A percentile compares a stretch with the other conserved stretches of the same genome.
Evolutionary conservation across 1,140 invertebrate species (phyloP).

Genomic region (Drosophila mauritiana): DNA sequence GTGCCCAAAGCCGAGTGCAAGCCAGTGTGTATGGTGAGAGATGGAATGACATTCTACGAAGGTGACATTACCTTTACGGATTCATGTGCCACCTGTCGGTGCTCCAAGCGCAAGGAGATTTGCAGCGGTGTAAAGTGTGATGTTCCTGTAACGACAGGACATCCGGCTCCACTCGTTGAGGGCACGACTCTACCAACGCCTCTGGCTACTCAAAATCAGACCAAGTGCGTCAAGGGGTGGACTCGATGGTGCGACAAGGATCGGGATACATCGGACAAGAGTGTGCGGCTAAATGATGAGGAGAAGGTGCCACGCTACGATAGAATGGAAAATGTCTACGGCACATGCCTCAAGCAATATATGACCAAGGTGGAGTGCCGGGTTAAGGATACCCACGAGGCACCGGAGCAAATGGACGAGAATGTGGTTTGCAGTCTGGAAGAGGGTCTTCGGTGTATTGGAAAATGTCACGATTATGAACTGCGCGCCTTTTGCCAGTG

Average conservation of each 20-base stretch:
- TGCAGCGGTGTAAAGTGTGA: conserved; percentile 90
- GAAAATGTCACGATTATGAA: conserved; percentile 89
- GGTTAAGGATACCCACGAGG: conserved; percentile 87
- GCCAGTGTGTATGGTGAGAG: conserved; percentile 88
- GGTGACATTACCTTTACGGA: conserved; percentile 91
- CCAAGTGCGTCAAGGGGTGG: conserved; percentile 89
- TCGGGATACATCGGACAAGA: conserved; percentile 75
- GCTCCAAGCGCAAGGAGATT: conserved; percentile 87
- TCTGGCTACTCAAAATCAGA: conserved; percentile 57
- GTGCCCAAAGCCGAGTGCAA: conserved; percentile 90
- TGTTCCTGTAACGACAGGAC: conserved; percentile 52
- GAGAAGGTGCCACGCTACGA: conserved; percentile 78
- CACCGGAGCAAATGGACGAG: conserved; percentile 89
- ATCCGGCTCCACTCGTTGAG: conserved; percentile 10
- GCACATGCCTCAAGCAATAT: conserved; percentile 81
- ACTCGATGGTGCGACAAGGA: conserved; percentile 90
- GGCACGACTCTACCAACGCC: conserved; percentile 52
- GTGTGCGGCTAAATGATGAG: conserved; percentile 76
- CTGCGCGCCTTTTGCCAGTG: conserved; percentile 90
- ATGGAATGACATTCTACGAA: conserved; percentile 89
- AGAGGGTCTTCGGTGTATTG: conserved; percentile 88
- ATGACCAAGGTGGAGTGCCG: conserved; percentile 92
- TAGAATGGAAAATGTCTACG: conserved; percentile 71
- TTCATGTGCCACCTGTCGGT: conserved; percentile 91
- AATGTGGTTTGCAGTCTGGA: conserved; percentile 91